phyloP scores from a whole-genome alignment of 2,797 vertebrate species.

The Lophius americanus region DNA sequence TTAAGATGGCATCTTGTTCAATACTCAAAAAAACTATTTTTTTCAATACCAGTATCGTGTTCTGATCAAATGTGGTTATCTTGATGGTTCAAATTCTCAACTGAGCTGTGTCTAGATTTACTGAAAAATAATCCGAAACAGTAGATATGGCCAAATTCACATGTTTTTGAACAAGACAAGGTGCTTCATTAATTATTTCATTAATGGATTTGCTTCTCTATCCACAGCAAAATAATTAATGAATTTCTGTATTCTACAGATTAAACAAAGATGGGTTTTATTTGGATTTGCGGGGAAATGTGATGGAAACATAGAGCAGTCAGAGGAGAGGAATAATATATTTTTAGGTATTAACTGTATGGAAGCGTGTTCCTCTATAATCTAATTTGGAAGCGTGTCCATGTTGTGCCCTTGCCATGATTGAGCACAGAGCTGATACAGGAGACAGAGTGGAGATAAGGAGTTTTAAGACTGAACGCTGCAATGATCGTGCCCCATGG shows the following conservation, averaged over 20 bases:
- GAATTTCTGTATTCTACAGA: background rate
- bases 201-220: background rate
- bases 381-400: constrained; percentile 40
- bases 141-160: too few species aligned
- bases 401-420: constrained; percentile 29
- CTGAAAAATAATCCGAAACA: too few species aligned
- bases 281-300: background rate
- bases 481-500: constrained; percentile 42
- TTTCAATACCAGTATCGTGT: too few species aligned
- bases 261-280: background rate
- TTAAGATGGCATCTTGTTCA: too few species aligned
- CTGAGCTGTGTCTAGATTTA: too few species aligned
- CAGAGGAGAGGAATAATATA: constrained; percentile 10
- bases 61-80: too few species aligned
- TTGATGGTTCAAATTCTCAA: too few species aligned
- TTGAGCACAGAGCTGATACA: constrained; percentile 19
- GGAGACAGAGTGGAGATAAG: constrained; percentile 36
- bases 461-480: constrained; percentile 39
- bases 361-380: constrained; percentile 33
- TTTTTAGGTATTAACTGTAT: constrained; percentile 34
- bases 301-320: background rate
- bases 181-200: background rate
- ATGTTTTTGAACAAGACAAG: background rate
- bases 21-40: too few species aligned
- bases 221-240: background rate